Conservation (phyloP, 2,797 vertebrate species). For the Ciconia nigra region DNA sequence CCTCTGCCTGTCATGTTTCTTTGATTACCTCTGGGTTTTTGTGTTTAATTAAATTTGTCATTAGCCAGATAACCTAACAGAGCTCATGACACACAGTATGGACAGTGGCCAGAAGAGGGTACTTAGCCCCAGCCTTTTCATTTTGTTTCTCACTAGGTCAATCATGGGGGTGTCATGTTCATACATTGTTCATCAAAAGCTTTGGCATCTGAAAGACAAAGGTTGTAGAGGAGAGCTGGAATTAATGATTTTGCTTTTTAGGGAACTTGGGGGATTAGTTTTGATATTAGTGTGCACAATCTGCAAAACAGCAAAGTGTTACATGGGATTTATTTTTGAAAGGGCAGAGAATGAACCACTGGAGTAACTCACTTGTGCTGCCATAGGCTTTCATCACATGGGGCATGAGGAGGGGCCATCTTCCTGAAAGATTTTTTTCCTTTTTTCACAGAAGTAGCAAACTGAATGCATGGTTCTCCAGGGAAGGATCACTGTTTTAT, state of each 20-base stretch:
- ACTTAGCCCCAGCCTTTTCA: background rate
- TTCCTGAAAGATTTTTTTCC: background rate
- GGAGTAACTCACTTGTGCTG: background rate
- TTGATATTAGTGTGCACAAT: background rate
- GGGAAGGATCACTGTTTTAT: background rate
- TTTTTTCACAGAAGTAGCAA: background rate
- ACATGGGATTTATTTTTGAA: background rate
- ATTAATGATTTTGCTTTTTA: background rate
- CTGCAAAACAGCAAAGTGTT: background rate
- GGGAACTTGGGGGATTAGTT: background rate
- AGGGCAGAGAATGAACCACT: background rate
- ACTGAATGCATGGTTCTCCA: background rate
- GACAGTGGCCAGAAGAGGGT: background rate
- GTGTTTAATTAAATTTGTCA: background rate
- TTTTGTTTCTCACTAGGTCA: background rate
- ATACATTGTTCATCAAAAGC: background rate
- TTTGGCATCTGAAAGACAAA: background rate
- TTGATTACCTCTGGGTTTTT: background rate
- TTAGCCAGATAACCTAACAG: background rate
- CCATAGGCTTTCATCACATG: fast-evolving
- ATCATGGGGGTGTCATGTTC: background rate
- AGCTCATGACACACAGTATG: background rate
- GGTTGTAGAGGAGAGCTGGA: background rate
- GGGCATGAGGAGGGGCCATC: background rate
- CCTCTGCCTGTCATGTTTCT: background rate